Evolutionary conservation across 2,888 invertebrate genomes (phyloP), one percentile per base, ranked within the genome.

Genomic region (Cyclophora albipunctata): DNA sequence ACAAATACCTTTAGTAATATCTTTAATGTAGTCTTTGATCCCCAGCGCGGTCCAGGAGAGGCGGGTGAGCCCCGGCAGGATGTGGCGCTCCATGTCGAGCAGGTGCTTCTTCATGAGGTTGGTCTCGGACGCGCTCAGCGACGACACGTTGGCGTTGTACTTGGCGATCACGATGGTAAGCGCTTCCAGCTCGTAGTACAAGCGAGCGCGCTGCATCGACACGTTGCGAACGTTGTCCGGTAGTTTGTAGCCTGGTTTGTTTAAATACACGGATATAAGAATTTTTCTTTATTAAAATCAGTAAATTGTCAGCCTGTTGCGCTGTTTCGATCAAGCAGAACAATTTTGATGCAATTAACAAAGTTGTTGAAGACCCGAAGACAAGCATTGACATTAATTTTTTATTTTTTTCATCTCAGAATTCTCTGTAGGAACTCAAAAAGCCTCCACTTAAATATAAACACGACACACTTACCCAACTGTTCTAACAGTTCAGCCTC

Each of bases 21-120:
- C 86, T 48, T 70, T 77, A 43, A 88, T 86, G 73, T 94, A 98
- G 54, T 95, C 94, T 7, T 86, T 84, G 44, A 97, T 95, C 34
- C 94, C 94, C 7, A 97, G 88, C 0, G 96, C 95, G 55, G 93
- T 93, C 97, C 98, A 98, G 45, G 94, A 95, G 50, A 96, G 92
- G 35, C 96, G 90, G 3, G 93, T 93, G 0, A 95, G 84, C 0
- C 97, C 97, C 3, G 96, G 95, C 65, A 95, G 91, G 46, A 96
- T 92, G 47, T 92, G 90, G 41, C 93, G 89, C 73, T 96, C 96
- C 55, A 94, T 92, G 54, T 93, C 91, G 60, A 91, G 84, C 0
- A 96, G 85, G 59, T 92, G 92, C 7, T 90, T 90, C 60, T 93
- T 92, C 72, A 95, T 81, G 49, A 96, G 90, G 54, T 92, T 88